phyloP scores from a whole-genome alignment of 2,113 vertebrate species.

The Romanogobio albipinnatus region DNA sequence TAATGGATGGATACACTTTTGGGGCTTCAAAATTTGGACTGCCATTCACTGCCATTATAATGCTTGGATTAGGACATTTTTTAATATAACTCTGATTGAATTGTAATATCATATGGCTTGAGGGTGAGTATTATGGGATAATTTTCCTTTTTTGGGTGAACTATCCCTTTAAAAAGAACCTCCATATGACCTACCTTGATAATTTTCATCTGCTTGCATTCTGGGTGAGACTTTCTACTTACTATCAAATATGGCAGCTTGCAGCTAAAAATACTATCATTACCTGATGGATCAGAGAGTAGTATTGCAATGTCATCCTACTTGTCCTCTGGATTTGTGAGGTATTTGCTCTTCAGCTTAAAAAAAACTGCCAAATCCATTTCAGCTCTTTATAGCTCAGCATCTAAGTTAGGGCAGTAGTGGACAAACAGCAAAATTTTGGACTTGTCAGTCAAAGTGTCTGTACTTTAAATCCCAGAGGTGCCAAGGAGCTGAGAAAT shows the following conservation, averaged over 20 bases:
- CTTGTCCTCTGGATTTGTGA: conserved; percentile 6
- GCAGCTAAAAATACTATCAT: conserved; percentile 32
- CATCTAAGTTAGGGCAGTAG: neutral
- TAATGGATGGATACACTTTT: too few relatives aligned
- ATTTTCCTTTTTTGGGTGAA: too few relatives aligned
- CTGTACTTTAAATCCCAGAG: neutral
- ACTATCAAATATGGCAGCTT: neutral
- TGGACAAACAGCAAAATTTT: neutral
- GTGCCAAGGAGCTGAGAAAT: neutral
- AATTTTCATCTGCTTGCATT: neutral
- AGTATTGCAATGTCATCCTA: neutral
- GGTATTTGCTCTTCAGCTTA: neutral
- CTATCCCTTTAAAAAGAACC: neutral
- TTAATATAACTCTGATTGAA: too few relatives aligned
- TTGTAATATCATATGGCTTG: too few relatives aligned
- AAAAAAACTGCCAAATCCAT: neutral
- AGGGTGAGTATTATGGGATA: too few relatives aligned
- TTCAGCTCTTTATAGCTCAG: neutral
- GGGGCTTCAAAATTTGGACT: too few relatives aligned
- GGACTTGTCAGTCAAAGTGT: neutral
- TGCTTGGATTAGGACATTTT: too few relatives aligned
- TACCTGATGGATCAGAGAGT: conserved; percentile 7
- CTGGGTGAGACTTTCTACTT: neutral
- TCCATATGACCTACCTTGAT: neutral
- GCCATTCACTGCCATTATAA: too few relatives aligned